These are phyloP conservation scores for Theristicus caerulescens DNA, from an alignment of 2,113 vertebrate species.

Conservation along the genomic window DNA sequence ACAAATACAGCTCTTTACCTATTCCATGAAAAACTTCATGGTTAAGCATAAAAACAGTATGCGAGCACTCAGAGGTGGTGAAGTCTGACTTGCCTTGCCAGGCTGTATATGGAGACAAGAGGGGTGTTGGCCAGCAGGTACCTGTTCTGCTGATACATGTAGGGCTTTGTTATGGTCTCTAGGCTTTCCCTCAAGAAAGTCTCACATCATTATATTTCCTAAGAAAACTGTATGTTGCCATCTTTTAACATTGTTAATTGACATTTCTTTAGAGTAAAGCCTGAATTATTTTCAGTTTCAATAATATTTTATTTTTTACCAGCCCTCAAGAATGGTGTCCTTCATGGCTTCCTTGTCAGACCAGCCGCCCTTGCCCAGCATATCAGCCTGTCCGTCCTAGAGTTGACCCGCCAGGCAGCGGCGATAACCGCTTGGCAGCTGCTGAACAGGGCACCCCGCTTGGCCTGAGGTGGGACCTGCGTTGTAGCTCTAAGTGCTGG, in stretches of 20 bases:
- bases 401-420: not conserved
- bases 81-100: not conserved
- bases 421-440: too few relatives aligned
- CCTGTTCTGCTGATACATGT: not conserved
- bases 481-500: accelerated
- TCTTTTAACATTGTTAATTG: not conserved
- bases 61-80: not conserved
- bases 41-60: not conserved
- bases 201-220: not conserved
- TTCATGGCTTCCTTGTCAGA: not conserved
- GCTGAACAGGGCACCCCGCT: not conserved
- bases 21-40: not conserved
- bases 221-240: not conserved
- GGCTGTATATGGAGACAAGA: not conserved
- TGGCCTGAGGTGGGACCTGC: not conserved
- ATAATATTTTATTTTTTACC: not conserved
- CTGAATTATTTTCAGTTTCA: not conserved
- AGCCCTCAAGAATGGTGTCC: not conserved
- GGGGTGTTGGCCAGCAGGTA: not conserved
- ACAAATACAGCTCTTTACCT: not conserved
- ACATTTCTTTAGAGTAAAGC: not conserved
- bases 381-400: not conserved
- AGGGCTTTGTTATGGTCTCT: accelerated
- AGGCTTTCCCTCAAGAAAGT: not conserved
- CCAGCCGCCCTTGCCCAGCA: not conserved